Conservation (phyloP, 2,113 vertebrate species). For the Mustelus asterias region DNA sequence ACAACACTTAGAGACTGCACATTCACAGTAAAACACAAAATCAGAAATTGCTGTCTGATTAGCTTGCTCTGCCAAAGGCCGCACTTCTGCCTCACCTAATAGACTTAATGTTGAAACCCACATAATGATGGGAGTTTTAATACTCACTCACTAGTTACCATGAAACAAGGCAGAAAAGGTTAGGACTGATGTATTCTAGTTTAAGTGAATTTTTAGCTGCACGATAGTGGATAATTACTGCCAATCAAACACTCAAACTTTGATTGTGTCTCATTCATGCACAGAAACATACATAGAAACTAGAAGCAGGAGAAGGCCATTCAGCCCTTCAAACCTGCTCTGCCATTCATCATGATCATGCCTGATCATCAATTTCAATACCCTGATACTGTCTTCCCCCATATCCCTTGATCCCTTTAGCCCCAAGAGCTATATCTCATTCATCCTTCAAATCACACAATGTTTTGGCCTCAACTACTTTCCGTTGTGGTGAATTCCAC, state of each 20-base stretch:
- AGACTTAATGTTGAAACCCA: background rate
- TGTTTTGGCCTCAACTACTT: too few relatives aligned
- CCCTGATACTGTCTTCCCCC: too few relatives aligned
- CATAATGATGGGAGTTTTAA: background rate
- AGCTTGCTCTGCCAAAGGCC: background rate
- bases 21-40: background rate
- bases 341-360: too few relatives aligned
- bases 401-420: too few relatives aligned
- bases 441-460: too few relatives aligned
- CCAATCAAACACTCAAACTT: background rate
- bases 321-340: too few relatives aligned
- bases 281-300: too few relatives aligned
- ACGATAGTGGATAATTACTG: background rate
- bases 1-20: background rate
- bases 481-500: too few relatives aligned
- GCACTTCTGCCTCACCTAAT: background rate
- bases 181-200: background rate
- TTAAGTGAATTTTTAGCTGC: background rate
- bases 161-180: background rate
- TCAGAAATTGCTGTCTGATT: background rate
- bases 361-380: too few relatives aligned
- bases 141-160: background rate
- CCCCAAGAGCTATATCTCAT: too few relatives aligned
- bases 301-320: too few relatives aligned
- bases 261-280: background rate